Evolutionary conservation across 2,113 vertebrate species (phyloP), one percentile per base, ranked within the genome.

Genomic region (Solea senegalensis): DNA sequence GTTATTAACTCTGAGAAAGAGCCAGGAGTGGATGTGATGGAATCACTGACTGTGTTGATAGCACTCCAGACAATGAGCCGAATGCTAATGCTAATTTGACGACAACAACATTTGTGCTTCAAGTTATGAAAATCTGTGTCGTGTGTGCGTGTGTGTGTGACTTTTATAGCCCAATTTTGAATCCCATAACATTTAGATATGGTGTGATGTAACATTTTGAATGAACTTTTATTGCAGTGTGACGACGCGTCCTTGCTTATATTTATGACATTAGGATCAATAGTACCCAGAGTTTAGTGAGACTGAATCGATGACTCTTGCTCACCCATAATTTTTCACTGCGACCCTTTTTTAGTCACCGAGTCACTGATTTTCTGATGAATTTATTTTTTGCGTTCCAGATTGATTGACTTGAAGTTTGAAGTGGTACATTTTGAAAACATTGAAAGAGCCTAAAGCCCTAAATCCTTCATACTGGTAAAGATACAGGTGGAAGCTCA

Each of bases 1-100:
- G 46, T 45, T 59, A 50, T 54, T 39, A 41, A 76, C 3, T 41
- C 44, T 15, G 16, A 65, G 43, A 41, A 12, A 59, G 12, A 76
- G 39, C 63, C 27, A 46, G 44, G 43, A 16, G 56, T 0, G 34
- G 50, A 55, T 13, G 13, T 54, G 27, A 73, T 21, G 6, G 0
- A 1, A 66, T 13, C 13, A 2, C 43, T 2, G 55, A 54, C 3
- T 12, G 13, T 5, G 9, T 16, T 7, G 21, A 15, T 10, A 4
- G n/a, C 6, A 11, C 9, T 40, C 51, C 8, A 6, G 54, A 10
- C 10, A 49, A 13, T 16, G 28, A 62, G 63, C 3, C 13, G 46
- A 21, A 58, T 52, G 27, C 41, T 8, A n/a, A n/a, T n/a, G 16
- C 48, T 28, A 14, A 67, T 65, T 8, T 12, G 41, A 70, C 28